phyloP scores from a whole-genome alignment of 2,888 invertebrate genomes.

The Tenodera sinensis region DNA sequence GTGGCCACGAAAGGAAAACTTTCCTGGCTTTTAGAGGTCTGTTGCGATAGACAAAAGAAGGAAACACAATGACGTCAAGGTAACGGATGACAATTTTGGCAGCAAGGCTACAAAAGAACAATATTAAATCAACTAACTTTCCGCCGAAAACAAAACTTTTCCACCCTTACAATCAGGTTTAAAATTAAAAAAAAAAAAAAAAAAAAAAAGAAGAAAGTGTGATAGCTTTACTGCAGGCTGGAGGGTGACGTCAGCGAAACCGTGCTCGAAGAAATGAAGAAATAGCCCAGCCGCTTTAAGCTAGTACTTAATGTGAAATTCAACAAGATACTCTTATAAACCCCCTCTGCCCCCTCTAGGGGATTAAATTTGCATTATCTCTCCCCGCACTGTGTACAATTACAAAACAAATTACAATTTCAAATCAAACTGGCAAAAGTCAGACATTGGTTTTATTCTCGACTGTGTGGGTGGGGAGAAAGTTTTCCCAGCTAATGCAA shows the following conservation, averaged over 20 bases:
- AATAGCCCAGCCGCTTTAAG: background rate
- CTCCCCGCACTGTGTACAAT: background rate
- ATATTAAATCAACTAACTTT: background rate
- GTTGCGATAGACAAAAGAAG: background rate
- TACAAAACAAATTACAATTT: background rate
- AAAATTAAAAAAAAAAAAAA: background rate
- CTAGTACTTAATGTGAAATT: background rate
- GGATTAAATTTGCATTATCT: background rate
- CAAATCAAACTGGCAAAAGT: background rate
- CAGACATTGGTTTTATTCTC: background rate
- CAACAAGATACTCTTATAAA: background rate
- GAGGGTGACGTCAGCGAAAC: background rate
- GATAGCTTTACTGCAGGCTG: background rate
- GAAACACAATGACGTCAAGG: background rate
- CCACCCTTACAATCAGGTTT: background rate
- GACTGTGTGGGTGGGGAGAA: background rate
- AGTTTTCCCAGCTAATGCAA: background rate
- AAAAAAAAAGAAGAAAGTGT: too few relatives aligned
- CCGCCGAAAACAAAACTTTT: background rate
- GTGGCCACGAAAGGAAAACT: background rate
- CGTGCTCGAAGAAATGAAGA: background rate
- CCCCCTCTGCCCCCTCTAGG: background rate
- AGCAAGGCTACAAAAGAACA: background rate
- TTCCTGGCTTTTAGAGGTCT: background rate
- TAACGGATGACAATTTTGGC: background rate